Evolutionary conservation across 2,113 vertebrate species (phyloP), one percentile per base, ranked within the genome.

Genomic region (Lipotes vexillifer): DNA sequence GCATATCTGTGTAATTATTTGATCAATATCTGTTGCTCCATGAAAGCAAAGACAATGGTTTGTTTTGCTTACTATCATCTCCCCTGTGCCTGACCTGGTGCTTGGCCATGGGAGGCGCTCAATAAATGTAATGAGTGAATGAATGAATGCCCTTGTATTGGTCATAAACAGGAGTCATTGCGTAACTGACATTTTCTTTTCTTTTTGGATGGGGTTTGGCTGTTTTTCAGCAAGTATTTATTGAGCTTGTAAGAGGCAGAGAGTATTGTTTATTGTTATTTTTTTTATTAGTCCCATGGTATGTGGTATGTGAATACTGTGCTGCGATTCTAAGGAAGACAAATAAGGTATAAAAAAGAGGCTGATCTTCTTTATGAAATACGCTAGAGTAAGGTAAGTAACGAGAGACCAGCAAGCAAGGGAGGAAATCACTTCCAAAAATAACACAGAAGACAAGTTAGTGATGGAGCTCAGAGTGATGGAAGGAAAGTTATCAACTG

Each of bases 371-470:
- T 95, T 97, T 97, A 93, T 55, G 52, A 95, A 97, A 97, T 95
- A 89, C 25, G 68, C 36, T 95, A 66, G 69, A 97, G 85, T 94
- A 96, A 96, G 91, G 94, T 84, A 98, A 96, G 97, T 93, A 97
- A 95, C 72, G 27, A 59, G 2, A 38, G 81, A 83, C 80, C 94
- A 90, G 88, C 10, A 92, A 88, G 52, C 0, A 0, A 97, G 46
- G 84, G 93, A 91, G 92, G 88, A 95, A 97, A 97, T 95, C 13
- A 94, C 55, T 97, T 98, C 77, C 93, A 96, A 98, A 98, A 97
- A 96, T 93, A 98, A 31, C 59, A 96, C 71, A 86, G 33, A 97
- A 91, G 49, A 74, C 75, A 85, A 74, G 25, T 77, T 66, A 80
- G 72, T 81, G 71, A 81, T 0, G 0, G 41, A 74, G 75, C 55